These are phyloP conservation scores for Trachelus iudaicus DNA, from an alignment of 2,888 invertebrate species.

Conservation along the genomic window DNA sequence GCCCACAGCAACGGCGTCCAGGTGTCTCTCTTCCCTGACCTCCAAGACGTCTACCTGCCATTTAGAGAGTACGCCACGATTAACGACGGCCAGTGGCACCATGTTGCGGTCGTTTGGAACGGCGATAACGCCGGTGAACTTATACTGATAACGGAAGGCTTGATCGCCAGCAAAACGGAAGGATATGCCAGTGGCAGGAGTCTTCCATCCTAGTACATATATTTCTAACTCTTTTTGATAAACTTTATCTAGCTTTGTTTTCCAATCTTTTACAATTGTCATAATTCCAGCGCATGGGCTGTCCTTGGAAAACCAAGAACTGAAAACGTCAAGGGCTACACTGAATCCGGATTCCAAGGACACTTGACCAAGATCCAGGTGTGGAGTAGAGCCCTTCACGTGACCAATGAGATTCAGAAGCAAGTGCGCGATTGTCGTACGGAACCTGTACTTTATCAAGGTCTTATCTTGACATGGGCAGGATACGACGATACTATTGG, in stretches of 20 bases:
- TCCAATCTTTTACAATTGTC: not conserved
- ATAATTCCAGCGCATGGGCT: constrained; percentile 81
- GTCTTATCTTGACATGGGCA: constrained; percentile 90
- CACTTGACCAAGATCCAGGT: constrained; percentile 94
- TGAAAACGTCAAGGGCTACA: constrained; percentile 77
- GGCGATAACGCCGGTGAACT: constrained; percentile 86
- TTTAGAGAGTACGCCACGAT: constrained; percentile 93
- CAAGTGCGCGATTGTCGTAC: constrained; percentile 94
- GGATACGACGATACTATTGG: constrained; percentile 91
- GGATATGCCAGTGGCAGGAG: constrained; percentile 87
- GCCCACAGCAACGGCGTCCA: constrained; percentile 94
- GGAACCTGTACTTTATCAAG: constrained; percentile 89
- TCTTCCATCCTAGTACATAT: constrained; percentile 80
- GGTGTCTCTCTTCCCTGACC: constrained; percentile 87
- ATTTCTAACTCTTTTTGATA: not conserved
- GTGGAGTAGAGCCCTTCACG: constrained; percentile 91
- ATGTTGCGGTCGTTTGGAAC: constrained; percentile 95
- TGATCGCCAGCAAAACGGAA: constrained; percentile 92
- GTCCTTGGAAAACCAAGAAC: constrained; percentile 88
- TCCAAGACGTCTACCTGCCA: constrained; percentile 89
- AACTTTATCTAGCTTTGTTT: not conserved
- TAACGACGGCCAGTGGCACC: constrained; percentile 97
- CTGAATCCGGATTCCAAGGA: constrained; percentile 94
- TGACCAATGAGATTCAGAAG: constrained; percentile 92
- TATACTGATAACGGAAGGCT: constrained; percentile 93